These are phyloP conservation scores for Columba livia DNA, from an alignment of 2,113 vertebrate genomes.

Conservation along the genomic window DNA sequence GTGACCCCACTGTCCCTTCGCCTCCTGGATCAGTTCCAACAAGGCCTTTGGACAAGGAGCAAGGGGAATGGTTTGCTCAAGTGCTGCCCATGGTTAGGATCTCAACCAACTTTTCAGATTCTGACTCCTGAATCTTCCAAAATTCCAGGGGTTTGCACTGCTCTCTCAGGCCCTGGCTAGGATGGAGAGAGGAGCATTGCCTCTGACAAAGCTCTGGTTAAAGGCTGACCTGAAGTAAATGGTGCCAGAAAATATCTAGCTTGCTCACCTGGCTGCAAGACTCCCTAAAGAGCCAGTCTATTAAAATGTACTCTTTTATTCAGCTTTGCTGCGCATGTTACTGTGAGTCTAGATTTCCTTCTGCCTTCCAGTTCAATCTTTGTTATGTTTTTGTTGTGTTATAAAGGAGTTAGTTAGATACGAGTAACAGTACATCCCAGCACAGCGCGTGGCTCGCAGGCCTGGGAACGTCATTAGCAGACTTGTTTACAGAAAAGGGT, in stretches of 20 bases:
- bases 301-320: background rate
- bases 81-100: background rate
- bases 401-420: background rate
- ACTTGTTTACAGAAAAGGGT: slow-evolving; percentile 45
- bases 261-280: background rate
- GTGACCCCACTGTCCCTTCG: background rate
- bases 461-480: background rate
- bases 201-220: background rate
- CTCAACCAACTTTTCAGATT: background rate
- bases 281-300: background rate
- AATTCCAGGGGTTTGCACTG: background rate
- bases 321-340: background rate
- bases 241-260: background rate
- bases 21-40: fast-evolving
- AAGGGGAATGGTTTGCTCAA: background rate
- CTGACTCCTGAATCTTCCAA: background rate
- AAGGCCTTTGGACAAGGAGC: background rate
- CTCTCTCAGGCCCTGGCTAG: background rate
- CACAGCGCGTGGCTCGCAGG: background rate
- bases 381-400: background rate
- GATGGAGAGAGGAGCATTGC: background rate
- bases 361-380: background rate
- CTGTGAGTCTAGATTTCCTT: background rate
- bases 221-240: background rate
- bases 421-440: background rate